phyloP scores from a whole-genome alignment of 2,797 vertebrate species.

The Gadopsis bispinosus region DNA sequence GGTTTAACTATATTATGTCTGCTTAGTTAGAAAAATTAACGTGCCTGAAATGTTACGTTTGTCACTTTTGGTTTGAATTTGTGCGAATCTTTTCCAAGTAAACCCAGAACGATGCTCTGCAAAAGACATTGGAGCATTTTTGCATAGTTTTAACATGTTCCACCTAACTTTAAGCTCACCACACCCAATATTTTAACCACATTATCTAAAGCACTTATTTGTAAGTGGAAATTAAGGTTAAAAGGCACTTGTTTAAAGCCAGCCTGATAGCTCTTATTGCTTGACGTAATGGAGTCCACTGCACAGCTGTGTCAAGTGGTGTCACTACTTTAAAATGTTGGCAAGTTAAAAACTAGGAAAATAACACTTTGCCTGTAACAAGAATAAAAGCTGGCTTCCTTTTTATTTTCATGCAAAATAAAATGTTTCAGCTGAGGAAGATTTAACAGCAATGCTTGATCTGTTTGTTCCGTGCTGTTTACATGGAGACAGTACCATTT shows the following conservation, averaged over 20 bases:
- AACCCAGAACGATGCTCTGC: not conserved
- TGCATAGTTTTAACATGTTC: not conserved
- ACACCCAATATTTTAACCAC: not conserved
- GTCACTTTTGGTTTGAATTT: not conserved
- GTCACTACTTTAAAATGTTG: not conserved
- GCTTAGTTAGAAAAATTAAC: not conserved
- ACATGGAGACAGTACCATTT: not conserved
- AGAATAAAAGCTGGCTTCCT: not conserved
- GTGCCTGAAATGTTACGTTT: not conserved
- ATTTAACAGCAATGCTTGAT: not conserved
- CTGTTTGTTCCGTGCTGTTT: not conserved
- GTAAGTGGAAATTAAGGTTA: slow-evolving; percentile 5
- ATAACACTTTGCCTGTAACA: not conserved
- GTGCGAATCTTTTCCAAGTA: too few relatives aligned
- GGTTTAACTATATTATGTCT: not conserved
- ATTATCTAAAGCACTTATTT: not conserved
- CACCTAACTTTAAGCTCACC: not conserved
- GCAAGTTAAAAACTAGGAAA: not conserved
- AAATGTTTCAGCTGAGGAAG: not conserved
- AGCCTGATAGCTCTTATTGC: not conserved
- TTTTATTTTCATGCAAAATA: not conserved
- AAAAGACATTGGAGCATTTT: too few relatives aligned
- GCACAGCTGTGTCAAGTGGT: slow-evolving; percentile 1
- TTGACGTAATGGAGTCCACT: slow-evolving; percentile 11
- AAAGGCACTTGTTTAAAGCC: slow-evolving; percentile 28